Evolutionary conservation across 2,113 vertebrate species (phyloP).

Genomic region (Aramus guarauna): DNA sequence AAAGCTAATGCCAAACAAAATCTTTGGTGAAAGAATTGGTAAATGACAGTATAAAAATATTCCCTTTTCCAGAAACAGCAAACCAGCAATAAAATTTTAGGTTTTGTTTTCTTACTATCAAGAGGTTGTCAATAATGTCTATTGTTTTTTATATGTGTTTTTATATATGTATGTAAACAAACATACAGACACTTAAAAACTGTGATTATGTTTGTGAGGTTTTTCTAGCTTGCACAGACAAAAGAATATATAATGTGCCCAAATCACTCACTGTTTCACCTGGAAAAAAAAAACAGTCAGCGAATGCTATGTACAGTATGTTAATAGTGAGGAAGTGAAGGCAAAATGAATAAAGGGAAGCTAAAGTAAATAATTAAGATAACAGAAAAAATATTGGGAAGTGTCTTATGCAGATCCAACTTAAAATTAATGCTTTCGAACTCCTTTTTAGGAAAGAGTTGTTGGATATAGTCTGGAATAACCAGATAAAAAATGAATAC

Average conservation of each 20-base stretch:
- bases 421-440: background rate
- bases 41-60: background rate
- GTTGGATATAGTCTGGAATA: background rate
- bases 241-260: background rate
- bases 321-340: background rate
- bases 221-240: background rate
- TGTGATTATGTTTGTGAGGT: background rate
- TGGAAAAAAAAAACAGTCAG: background rate
- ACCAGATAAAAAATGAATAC: background rate
- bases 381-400: background rate
- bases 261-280: background rate
- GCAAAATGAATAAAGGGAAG: background rate
- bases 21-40: background rate
- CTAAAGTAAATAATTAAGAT: background rate
- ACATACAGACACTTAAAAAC: background rate
- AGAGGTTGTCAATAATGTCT: background rate
- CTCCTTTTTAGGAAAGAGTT: background rate
- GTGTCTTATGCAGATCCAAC: background rate
- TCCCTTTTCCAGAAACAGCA: background rate
- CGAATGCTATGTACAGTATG: background rate
- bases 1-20: background rate
- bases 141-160: rapidly evolving
- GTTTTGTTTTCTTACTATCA: background rate
- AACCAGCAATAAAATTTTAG: background rate
- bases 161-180: rapidly evolving